These are phyloP conservation scores for Actias luna DNA, from an alignment of 2,888 invertebrate genomes.

Conservation along the genomic window DNA sequence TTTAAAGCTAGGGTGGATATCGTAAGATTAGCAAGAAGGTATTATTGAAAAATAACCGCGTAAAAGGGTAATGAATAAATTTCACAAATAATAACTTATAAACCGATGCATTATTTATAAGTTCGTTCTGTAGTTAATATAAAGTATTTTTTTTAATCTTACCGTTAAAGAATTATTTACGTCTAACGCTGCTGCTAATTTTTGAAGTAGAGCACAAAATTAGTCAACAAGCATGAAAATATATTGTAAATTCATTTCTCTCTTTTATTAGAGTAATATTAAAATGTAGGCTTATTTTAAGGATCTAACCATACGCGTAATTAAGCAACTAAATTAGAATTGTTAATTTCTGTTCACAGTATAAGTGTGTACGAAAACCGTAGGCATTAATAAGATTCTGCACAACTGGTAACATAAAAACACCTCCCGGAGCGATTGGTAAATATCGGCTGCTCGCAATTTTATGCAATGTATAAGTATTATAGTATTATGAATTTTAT, in stretches of 20 bases:
- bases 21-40: too few species aligned
- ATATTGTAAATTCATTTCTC: neutral
- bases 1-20: too few species aligned
- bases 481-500: neutral
- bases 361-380: conserved; percentile 28
- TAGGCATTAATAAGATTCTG: conserved; percentile 27
- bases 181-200: too few species aligned
- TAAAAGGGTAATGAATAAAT: too few species aligned
- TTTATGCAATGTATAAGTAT: neutral
- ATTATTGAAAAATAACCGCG: too few species aligned
- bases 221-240: neutral
- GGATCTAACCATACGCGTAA: neutral
- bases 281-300: neutral
- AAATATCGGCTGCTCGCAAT: neutral
- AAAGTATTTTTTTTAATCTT: too few species aligned
- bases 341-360: conserved; percentile 25
- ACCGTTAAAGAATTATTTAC: too few species aligned
- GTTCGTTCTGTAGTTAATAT: too few species aligned
- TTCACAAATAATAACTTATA: too few species aligned
- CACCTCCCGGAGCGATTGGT: conserved; percentile 26
- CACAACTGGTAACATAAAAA: conserved; percentile 26
- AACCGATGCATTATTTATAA: too few species aligned
- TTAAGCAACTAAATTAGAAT: conserved; percentile 12
- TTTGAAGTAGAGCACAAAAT: too few species aligned
- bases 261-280: neutral